A percentile compares a stretch with the other conserved stretches of the same genome.
Conservation (phyloP, 2,888 invertebrate genomes). For the Hydroisotoma schaefferi region DNA sequence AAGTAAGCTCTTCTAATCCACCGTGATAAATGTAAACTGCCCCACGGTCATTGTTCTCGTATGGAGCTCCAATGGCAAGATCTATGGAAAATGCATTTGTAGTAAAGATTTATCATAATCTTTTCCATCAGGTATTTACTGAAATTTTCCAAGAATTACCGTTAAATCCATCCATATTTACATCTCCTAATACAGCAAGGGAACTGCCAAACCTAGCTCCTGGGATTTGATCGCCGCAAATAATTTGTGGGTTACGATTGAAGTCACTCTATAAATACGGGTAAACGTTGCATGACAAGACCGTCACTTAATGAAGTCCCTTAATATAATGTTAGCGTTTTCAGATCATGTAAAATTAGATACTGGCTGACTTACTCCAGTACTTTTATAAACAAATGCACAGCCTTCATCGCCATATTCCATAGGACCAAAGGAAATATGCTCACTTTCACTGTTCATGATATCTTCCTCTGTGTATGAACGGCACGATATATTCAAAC, state of each 20-base stretch:
- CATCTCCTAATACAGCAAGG: slow-evolving; percentile 31
- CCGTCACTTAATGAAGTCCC: too few species aligned
- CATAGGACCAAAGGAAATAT: too few species aligned
- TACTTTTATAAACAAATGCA: slow-evolving; percentile 49
- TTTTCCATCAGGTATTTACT: background rate
- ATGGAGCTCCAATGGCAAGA: slow-evolving; percentile 32
- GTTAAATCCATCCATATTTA: slow-evolving; percentile 25
- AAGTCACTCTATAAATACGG: slow-evolving; percentile 27
- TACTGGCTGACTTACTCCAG: slow-evolving; percentile 47
- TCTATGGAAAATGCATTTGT: too few species aligned
- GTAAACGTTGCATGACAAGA: too few species aligned
- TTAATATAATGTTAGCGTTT: too few species aligned
- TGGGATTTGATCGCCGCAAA: slow-evolving; percentile 31
- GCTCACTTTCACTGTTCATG: too few species aligned
- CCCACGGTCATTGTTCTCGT: slow-evolving; percentile 20
- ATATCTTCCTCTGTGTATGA: too few species aligned
- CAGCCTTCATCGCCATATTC: slow-evolving; percentile 25
- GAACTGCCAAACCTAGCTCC: slow-evolving; percentile 28
- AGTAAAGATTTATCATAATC: too few species aligned
- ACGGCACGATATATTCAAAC: too few species aligned
- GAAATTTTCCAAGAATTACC: slow-evolving; percentile 7
- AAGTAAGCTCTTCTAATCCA: background rate
- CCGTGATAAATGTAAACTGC: slow-evolving; percentile 27
- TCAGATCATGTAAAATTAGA: background rate
- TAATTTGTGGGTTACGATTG: slow-evolving; percentile 14